These are phyloP conservation scores for Accipiter cooperii DNA, from an alignment of 2,113 vertebrate genomes.

Conservation along the genomic window DNA sequence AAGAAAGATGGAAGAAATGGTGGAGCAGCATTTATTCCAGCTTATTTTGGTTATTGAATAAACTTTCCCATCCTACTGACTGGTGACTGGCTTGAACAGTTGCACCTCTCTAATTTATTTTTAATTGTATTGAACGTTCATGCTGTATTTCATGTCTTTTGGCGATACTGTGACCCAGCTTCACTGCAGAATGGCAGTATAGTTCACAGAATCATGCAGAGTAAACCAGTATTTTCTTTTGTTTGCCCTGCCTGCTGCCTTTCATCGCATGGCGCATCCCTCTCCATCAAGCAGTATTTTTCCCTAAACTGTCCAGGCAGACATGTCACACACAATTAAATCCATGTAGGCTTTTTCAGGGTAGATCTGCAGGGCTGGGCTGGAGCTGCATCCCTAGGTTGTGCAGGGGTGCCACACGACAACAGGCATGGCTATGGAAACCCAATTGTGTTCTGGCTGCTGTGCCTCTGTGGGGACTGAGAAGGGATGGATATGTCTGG, in stretches of 20 bases:
- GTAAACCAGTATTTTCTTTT: background rate
- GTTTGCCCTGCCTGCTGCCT: background rate
- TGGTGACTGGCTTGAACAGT: background rate
- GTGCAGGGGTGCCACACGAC: rapidly evolving
- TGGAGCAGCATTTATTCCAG: background rate
- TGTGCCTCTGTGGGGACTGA: background rate
- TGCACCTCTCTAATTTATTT: background rate
- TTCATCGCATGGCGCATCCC: background rate
- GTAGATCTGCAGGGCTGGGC: background rate
- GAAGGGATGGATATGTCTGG: background rate
- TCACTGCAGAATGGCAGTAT: background rate
- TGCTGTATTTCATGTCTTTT: background rate
- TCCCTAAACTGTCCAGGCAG: background rate
- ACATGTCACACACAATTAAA: background rate
- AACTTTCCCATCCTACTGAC: background rate
- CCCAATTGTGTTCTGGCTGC: background rate
- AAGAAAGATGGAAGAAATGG: background rate
- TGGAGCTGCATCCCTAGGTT: background rate
- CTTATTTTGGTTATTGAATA: background rate
- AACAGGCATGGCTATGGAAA: background rate
- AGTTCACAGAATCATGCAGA: background rate
- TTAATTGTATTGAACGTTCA: background rate
- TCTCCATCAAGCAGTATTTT: background rate
- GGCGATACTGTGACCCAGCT: background rate
- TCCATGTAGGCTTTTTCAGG: background rate